Conservation (phyloP, 2,888 invertebrate species). For the Torymus texanus region DNA sequence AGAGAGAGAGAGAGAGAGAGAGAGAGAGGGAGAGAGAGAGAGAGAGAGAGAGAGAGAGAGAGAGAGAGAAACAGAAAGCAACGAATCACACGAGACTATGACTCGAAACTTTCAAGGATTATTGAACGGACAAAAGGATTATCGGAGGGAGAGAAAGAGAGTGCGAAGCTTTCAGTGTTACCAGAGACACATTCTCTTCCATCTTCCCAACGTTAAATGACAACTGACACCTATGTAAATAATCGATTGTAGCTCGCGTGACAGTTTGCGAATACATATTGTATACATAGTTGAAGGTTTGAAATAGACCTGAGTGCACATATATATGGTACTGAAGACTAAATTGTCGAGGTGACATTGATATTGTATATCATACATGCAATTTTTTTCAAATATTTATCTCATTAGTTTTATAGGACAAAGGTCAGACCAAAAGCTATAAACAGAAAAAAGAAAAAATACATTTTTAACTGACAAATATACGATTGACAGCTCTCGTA, state of each 20-base stretch:
- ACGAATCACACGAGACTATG: not conserved
- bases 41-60: conserved; percentile 18
- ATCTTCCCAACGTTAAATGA: not conserved
- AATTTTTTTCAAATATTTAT: too few species aligned
- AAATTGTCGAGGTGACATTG: too few species aligned
- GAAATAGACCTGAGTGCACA: too few species aligned
- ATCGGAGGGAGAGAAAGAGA: conserved; percentile 19
- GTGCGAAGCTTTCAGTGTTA: conserved; percentile 16
- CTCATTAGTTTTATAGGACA: too few species aligned
- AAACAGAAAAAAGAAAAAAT: too few species aligned
- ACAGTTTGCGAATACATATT: too few species aligned
- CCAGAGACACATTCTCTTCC: not conserved
- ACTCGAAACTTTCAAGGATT: conserved; percentile 37
- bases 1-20: conserved; percentile 15
- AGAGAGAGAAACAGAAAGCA: not conserved
- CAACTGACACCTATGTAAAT: conserved; percentile 1
- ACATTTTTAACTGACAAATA: too few species aligned
- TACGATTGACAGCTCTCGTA: too few species aligned
- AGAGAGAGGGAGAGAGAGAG: not conserved
- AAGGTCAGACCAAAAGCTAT: too few species aligned
- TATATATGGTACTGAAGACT: too few species aligned
- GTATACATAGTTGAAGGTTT: too few species aligned
- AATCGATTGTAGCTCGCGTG: conserved; percentile 3
- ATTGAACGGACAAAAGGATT: conserved; percentile 29
- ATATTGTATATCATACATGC: too few species aligned